A percentile compares a stretch with the other conserved stretches of the same genome.
phyloP scores from a whole-genome alignment of 2,888 invertebrate genomes.

The Sminthurinus aureus region DNA sequence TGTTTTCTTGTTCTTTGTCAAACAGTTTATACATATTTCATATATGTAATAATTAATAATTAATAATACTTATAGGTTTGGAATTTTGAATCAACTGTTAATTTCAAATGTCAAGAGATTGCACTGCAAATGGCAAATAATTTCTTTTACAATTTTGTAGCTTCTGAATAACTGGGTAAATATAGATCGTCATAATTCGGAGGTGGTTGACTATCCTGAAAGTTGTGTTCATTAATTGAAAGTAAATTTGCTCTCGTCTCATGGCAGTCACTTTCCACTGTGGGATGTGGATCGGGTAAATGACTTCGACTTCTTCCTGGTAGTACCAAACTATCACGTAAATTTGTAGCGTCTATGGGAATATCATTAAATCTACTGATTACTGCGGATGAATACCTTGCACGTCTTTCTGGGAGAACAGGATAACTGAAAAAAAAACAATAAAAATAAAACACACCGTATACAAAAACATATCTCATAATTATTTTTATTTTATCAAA shows the following conservation, averaged over 20 bases:
- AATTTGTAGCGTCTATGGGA: conserved; percentile 34
- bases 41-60: too few species aligned
- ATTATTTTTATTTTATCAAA: too few species aligned
- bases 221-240: not conserved
- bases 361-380: conserved; percentile 24
- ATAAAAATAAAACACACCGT: not conserved
- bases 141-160: not conserved
- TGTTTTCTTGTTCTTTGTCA: too few species aligned
- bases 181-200: conserved; percentile 13
- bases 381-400: conserved; percentile 16
- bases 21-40: too few species aligned
- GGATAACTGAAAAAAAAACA: conserved; percentile 21
- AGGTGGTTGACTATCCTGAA: conserved; percentile 22
- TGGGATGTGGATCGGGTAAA: not conserved
- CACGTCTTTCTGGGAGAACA: conserved; percentile 29
- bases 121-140: too few species aligned
- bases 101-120: too few species aligned
- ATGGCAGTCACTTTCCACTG: not conserved
- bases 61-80: too few species aligned
- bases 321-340: conserved; percentile 12
- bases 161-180: conserved; percentile 36
- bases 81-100: too few species aligned
- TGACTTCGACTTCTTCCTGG: not conserved
- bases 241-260: not conserved
- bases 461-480: too few species aligned